Conservation (phyloP, 23 tunicate genomes). For the Trididemnum nubilum region DNA sequence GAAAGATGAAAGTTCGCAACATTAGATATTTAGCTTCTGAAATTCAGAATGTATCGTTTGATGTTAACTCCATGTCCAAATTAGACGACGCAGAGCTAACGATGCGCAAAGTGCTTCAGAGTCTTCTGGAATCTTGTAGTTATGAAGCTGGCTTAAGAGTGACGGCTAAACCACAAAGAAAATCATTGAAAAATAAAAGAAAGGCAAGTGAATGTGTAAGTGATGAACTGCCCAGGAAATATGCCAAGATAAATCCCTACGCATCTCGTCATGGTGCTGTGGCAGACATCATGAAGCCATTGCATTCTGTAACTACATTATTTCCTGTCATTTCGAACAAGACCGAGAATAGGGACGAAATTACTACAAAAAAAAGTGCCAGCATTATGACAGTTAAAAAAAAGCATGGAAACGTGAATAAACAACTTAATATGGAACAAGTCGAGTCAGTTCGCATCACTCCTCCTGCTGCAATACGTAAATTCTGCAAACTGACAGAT, state of each 20-base stretch:
- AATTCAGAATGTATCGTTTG: slow-evolving; percentile 11
- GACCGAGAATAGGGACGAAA: too few species aligned
- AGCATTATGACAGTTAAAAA: too few species aligned
- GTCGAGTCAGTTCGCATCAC: neutral
- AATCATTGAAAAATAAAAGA: neutral
- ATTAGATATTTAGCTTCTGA: neutral
- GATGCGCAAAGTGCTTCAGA: neutral
- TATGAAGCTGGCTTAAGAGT: slow-evolving; percentile 6
- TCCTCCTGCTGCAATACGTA: neutral
- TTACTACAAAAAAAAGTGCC: too few species aligned
- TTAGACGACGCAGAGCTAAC: neutral
- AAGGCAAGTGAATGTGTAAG: neutral
- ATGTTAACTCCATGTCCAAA: neutral
- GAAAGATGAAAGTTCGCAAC: slow-evolving; percentile 3
- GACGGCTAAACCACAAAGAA: neutral
- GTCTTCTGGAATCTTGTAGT: neutral
- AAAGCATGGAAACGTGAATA: too few species aligned
- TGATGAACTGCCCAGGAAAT: slow-evolving; percentile 22
- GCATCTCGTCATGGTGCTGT: neutral
- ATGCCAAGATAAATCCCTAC: neutral
- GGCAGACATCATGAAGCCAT: neutral
- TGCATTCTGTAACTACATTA: neutral
- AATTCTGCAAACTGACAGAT: neutral
- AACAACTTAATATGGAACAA: too few species aligned
- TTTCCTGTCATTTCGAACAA: neutral